phyloP scores from a whole-genome alignment of 2,797 vertebrate genomes.

The Luscinia luscinia region DNA sequence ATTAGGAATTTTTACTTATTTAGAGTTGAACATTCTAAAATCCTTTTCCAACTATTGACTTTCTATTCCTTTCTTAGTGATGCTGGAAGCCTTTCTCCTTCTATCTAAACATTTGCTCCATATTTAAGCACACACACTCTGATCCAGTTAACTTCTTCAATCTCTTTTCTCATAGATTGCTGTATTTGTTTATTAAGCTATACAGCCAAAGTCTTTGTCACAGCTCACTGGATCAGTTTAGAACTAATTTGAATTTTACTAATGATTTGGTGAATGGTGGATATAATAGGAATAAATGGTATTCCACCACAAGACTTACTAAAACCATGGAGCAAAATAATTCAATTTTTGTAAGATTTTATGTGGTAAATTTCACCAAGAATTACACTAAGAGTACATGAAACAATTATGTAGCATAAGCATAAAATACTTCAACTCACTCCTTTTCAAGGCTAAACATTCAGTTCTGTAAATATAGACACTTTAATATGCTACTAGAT shows the following conservation, averaged over 20 bases:
- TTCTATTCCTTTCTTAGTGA: background rate
- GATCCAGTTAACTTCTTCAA: background rate
- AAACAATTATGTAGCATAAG: background rate
- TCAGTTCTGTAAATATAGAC: background rate
- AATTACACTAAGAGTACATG: background rate
- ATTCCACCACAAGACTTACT: background rate
- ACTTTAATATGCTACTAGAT: background rate
- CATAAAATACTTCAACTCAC: background rate
- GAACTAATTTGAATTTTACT: background rate
- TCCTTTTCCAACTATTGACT: background rate
- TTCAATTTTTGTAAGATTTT: background rate
- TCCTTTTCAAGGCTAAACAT: background rate
- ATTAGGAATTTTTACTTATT: background rate
- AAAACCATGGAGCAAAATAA: background rate
- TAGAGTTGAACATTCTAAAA: background rate
- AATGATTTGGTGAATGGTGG: background rate
- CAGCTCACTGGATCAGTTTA: background rate
- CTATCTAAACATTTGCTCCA: background rate
- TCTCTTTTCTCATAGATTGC: background rate
- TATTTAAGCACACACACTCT: background rate
- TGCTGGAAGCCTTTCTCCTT: background rate
- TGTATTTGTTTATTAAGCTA: background rate
- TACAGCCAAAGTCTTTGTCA: background rate
- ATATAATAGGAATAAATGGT: background rate
- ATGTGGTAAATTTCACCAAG: background rate